These are phyloP conservation scores for Sesamia nonagrioides DNA, from an alignment of 1,140 invertebrate species.

Conservation along the genomic window DNA sequence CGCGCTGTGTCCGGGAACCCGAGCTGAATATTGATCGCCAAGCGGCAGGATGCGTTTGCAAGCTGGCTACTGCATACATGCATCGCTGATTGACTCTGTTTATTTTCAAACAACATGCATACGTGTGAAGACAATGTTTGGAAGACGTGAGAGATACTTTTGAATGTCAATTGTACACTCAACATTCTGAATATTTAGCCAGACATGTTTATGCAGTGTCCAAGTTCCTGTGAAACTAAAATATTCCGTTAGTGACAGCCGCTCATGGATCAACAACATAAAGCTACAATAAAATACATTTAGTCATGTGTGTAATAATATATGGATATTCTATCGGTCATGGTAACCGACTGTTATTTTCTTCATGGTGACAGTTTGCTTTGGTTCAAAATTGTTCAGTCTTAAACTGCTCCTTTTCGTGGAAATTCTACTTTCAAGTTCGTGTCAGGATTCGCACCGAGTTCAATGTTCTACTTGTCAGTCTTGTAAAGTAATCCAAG, in stretches of 20 bases:
- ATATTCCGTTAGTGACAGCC: constrained; percentile 16
- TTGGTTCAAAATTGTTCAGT: no score
- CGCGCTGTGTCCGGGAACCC: constrained; percentile 72
- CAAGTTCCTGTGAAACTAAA: constrained; percentile 10
- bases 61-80: constrained; percentile 64
- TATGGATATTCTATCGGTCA: no score
- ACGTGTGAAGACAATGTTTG: constrained; percentile 50
- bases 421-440: no score
- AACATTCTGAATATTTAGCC: constrained; percentile 33
- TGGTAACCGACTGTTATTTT: no score
- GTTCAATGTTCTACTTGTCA: no score
- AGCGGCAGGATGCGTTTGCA: constrained; percentile 65
- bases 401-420: no score
- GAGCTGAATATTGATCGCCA: constrained; percentile 73
- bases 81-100: constrained; percentile 61
- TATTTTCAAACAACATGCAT: constrained; percentile 54
- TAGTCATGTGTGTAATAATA: not conserved
- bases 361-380: no score
- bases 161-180: constrained; percentile 52
- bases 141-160: constrained; percentile 45
- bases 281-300: not conserved
- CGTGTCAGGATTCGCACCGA: no score
- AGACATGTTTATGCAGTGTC: constrained; percentile 30
- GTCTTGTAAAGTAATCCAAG: no score
- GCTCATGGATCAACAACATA: not conserved